Evolutionary conservation across 2,888 invertebrate genomes (phyloP), one percentile per base, ranked within the genome.

Genomic region (Drosophila subquinaria): DNA sequence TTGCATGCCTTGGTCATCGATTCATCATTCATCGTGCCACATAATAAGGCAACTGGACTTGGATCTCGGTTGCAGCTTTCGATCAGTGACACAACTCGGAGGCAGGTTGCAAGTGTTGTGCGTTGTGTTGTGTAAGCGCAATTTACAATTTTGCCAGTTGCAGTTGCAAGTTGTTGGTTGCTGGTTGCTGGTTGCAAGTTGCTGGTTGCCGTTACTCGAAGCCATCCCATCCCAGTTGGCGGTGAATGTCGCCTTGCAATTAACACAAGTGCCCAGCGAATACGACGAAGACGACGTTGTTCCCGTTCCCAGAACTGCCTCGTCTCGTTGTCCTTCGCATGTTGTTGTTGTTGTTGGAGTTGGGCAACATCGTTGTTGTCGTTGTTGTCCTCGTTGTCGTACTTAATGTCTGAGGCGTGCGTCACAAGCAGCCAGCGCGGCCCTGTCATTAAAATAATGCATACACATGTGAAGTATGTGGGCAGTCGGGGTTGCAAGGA

Each of bases 361-460:
- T 64, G 65, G 71, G 36, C 36, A 33, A 51, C 42, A 47, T 50
- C 33, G 43, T 27, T 40, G 48, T 52, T 36, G 48, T 52, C 40
- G 62, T 69, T 69, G 73, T 79, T 67, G 64, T 79, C 69, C 66
- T 74, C 56, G 57, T 50, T 68, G 61, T 71, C 71, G 76, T 52
- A 68, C 75, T 82, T 82, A 87, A 87, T 79, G 74, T 87, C 73
- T 72, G 79, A 86, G 82, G 82, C 89, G 87, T 89, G 88, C 82
- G 82, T 87, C 87, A 88, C 74, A 76, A 75, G 79, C 76, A 81
- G 79, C 82, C 13, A 51, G 70, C 77, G 70, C 76, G 79, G 67
- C 80, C 69, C 86, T 91, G 88, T 91, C 90, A 91, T 90, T 90
- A 91, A 91, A 90, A 90, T 91, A 85, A 89, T 88, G 84, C 90